These are phyloP conservation scores for Parauchenoglanis ngamensis DNA, from an alignment of 2,797 vertebrate genomes.

Conservation along the genomic window DNA sequence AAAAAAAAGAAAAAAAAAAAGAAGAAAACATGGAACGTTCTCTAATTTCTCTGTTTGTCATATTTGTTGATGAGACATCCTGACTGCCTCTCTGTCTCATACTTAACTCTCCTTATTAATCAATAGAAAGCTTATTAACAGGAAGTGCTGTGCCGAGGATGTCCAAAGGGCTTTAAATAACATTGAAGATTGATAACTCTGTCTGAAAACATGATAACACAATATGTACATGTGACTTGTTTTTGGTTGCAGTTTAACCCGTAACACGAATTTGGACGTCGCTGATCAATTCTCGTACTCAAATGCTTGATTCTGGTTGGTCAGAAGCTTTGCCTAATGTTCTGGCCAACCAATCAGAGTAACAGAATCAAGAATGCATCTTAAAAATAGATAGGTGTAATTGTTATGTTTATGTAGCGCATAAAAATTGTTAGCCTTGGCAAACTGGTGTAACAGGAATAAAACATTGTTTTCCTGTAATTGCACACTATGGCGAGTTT, in stretches of 20 bases:
- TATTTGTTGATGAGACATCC: background rate
- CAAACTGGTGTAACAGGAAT: background rate
- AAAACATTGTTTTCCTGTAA: background rate
- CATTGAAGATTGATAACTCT: background rate
- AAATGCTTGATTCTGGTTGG: background rate
- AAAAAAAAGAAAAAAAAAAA: background rate
- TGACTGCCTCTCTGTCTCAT: background rate
- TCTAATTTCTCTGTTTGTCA: background rate
- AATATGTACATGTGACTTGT: background rate
- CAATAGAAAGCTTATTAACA: constrained; percentile 15
- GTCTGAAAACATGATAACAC: constrained; percentile 13
- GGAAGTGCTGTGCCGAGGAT: constrained; percentile 1
- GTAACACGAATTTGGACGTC: constrained; percentile 4
- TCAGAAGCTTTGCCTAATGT: background rate
- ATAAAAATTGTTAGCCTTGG: background rate
- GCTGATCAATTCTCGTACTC: background rate
- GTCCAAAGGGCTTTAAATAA: constrained; percentile 13
- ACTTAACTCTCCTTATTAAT: background rate
- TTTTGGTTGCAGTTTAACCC: background rate
- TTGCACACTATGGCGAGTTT: background rate
- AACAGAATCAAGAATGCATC: background rate
- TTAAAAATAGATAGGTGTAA: background rate
- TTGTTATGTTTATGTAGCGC: background rate
- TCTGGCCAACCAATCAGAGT: background rate
- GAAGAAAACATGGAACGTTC: too few relatives aligned